Percentiles rank a stretch among this genome's conserved stretches.
Evolutionary conservation across 2,888 invertebrate species (phyloP).

Genomic region (Antitype chi): DNA sequence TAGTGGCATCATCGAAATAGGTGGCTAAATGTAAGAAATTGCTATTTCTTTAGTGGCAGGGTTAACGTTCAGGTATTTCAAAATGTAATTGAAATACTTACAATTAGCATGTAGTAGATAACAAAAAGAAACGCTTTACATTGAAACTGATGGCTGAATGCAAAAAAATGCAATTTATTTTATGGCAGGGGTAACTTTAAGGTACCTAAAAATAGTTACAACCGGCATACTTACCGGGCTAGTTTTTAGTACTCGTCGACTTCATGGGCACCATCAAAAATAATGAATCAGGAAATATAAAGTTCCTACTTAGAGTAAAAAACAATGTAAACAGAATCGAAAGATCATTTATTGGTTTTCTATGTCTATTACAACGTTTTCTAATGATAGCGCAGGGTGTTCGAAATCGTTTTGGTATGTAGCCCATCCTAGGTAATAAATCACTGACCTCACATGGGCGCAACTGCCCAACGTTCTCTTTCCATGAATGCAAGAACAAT

Average conservation of each 20-base stretch:
- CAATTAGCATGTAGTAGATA: too few species aligned
- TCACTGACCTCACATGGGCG: not conserved
- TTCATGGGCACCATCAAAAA: not conserved
- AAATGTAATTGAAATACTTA: too few species aligned
- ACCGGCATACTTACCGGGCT: not conserved
- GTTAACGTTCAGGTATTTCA: not conserved
- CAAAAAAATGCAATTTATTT: not conserved
- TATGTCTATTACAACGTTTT: not conserved
- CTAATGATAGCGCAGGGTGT: not conserved
- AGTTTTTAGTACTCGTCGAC: not conserved
- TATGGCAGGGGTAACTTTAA: not conserved
- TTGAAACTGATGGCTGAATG: not conserved
- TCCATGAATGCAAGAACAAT: slow-evolving; percentile 1
- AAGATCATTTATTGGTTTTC: slow-evolving; percentile 3
- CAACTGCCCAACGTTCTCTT: slow-evolving; percentile 1
- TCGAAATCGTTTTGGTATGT: not conserved
- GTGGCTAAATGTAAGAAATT: not conserved
- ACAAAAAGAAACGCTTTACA: not conserved
- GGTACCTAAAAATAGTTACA: slow-evolving; percentile 1
- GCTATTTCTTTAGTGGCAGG: not conserved
- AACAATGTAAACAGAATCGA: not conserved
- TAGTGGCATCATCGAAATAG: too few species aligned
- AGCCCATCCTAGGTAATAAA: slow-evolving; percentile 2
- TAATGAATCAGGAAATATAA: too few species aligned
- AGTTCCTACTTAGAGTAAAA: not conserved